Percentiles rank a stretch among this genome's conserved stretches.
phyloP scores from a whole-genome alignment of 1,140 invertebrate genomes.

The Drosophila oshimai region DNA sequence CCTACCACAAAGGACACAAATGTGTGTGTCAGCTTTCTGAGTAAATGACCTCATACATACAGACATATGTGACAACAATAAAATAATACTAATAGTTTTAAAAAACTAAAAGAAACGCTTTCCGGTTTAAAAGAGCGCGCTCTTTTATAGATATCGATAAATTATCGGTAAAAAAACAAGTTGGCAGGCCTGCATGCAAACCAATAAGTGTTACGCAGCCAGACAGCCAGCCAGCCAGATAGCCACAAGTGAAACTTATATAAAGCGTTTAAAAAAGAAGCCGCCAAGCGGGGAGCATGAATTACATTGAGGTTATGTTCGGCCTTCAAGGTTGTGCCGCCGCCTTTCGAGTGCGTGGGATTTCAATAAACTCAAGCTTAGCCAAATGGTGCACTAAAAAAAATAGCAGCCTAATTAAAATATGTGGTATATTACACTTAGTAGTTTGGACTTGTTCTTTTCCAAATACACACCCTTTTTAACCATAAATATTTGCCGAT shows the following conservation, averaged over 20 bases:
- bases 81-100: too few species aligned
- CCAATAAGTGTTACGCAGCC: too few species aligned
- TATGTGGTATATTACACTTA: not conserved
- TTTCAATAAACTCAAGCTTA: constrained; percentile 45
- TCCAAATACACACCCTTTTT: not conserved
- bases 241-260: too few species aligned
- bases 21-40: constrained; percentile 31
- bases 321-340: constrained; percentile 63
- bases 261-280: constrained; percentile 18
- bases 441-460: not conserved
- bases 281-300: constrained; percentile 21
- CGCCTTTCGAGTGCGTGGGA: constrained; percentile 12
- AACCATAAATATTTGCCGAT: constrained; percentile 15
- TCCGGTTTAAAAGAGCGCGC: too few species aligned
- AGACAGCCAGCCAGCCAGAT: too few species aligned
- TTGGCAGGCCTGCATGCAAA: too few species aligned
- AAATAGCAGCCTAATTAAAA: too few species aligned
- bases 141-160: too few species aligned
- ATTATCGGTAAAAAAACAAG: too few species aligned
- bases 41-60: constrained; percentile 72
- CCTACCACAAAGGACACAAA: constrained; percentile 24
- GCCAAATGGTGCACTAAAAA: not conserved
- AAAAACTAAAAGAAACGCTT: too few species aligned
- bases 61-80: too few species aligned
- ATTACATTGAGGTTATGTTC: constrained; percentile 72